Conservation (phyloP, 2,797 vertebrate genomes). For the Ctenochaetus hawaiiensis region DNA sequence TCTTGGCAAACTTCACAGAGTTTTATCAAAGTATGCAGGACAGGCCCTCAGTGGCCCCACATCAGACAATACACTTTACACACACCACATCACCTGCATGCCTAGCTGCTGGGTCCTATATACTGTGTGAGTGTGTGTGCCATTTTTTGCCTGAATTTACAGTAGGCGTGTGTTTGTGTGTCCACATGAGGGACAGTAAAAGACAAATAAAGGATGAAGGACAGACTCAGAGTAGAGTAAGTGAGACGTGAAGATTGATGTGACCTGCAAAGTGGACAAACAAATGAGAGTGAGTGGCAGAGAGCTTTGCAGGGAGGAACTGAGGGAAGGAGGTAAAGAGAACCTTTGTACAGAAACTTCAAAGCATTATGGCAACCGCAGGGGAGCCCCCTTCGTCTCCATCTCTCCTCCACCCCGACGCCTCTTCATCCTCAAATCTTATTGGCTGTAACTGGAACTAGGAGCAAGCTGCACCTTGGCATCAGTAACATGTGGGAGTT, state of each 20-base stretch:
- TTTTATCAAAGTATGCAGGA: slow-evolving; percentile 56
- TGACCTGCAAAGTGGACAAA: slow-evolving; percentile 41
- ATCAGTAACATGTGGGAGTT: slow-evolving; percentile 20
- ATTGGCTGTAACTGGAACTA: slow-evolving; percentile 53
- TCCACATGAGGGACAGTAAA: background rate
- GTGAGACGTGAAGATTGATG: slow-evolving; percentile 33
- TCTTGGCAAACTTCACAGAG: slow-evolving; percentile 54
- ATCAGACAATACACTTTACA: slow-evolving; percentile 51
- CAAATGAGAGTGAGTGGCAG: slow-evolving; percentile 46
- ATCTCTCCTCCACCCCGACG: slow-evolving; percentile 19
- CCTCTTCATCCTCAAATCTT: slow-evolving; percentile 36
- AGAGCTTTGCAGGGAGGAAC: slow-evolving; percentile 9
- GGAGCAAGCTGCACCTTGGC: slow-evolving; percentile 64
- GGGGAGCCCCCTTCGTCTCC: slow-evolving; percentile 42
- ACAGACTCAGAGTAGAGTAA: background rate
- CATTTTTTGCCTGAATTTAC: too few relatives aligned
- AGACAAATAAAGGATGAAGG: slow-evolving; percentile 15
- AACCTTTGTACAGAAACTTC: slow-evolving; percentile 81
- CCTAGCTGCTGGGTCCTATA: slow-evolving; percentile 12
- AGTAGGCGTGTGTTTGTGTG: background rate
- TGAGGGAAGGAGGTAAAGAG: slow-evolving; percentile 32
- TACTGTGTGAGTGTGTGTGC: background rate
- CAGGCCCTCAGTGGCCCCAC: slow-evolving; percentile 50
- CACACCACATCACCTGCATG: slow-evolving; percentile 38
- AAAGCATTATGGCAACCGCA: slow-evolving; percentile 67